Base-by-base conservation (phyloP, 2,888 invertebrate species). In the Rhorus exstirpatorius region DNA sequence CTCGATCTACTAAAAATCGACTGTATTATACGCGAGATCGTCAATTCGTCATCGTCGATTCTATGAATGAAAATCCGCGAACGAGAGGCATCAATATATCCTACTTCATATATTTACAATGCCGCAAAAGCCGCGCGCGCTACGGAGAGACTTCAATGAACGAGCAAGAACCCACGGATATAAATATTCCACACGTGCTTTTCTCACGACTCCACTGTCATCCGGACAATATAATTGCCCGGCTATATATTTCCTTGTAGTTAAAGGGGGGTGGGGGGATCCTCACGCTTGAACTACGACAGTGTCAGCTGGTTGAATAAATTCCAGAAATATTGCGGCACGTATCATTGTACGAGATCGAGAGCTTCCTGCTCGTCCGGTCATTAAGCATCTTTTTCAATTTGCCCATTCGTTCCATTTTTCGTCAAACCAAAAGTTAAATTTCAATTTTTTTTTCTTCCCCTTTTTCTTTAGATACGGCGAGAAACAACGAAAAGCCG, bases 401-500 rank as follows among this genome's bases (percentile, higher is more conserved):
- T n/a, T 17, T 7, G 8, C 19, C 3, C 14, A 8, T 49, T 17
- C 0, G 24, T 6, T 8, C 0, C 38, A 14, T 21, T 55, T 55
- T 51, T 51, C 14, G 4, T 49, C 8, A 7, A 3, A 14, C 3
- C 3, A 14, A 7, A 49, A 49, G 44, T n/a, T n/a, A 1, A 6
- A 60, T 60, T 38, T 35, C 19, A n/a, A 2, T 24, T 35, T 74
- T 26, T 46, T 74, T 77, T 84, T 77, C 65, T 44, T 35, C 8
- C 6, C 14, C 21, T 12, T 60, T 35, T 14, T 84, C 79, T 61
- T 87, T 91, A 97, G 97, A 93, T 98, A 97, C 91, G 97, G 97
- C 87, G 97, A 98, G 91, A 97, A 97, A 89, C 96, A 97, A 91
- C 95, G 97, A 86, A 94, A 96, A 82, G 93, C 95, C 60, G 97